Conservation (phyloP, 2,797 vertebrate genomes). For the Mormyrus hasselquistii region DNA sequence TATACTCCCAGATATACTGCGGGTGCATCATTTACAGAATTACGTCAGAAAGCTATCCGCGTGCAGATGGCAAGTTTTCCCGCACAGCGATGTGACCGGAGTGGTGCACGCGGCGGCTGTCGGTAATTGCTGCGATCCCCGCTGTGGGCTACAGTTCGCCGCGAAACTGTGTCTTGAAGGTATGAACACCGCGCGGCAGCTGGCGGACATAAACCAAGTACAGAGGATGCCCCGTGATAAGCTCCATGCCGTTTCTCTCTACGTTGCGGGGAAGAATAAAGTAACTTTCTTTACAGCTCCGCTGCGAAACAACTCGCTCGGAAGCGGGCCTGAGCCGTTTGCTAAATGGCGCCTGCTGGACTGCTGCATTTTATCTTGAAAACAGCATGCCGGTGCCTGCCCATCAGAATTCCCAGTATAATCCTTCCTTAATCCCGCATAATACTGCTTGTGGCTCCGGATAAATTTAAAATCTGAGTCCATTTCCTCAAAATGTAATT, state of each 20-base stretch:
- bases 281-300: not conserved
- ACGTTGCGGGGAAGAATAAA: not conserved
- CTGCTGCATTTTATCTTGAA: not conserved
- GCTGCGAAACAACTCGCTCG: not conserved
- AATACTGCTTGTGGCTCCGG: slow-evolving; percentile 32
- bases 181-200: not conserved
- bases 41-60: not conserved
- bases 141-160: not conserved
- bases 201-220: not conserved
- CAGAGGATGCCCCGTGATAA: not conserved
- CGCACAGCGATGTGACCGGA: not conserved
- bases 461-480: slow-evolving; percentile 19
- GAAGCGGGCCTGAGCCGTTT: not conserved
- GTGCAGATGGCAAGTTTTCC: not conserved
- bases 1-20: not conserved
- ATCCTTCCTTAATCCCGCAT: slow-evolving; percentile 38
- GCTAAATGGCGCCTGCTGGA: not conserved
- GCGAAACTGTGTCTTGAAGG: not conserved
- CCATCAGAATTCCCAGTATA: slow-evolving; percentile 32
- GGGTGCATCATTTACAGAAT: not conserved
- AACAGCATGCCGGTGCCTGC: slow-evolving; percentile 15
- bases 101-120: not conserved
- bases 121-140: not conserved
- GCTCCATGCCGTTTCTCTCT: not conserved
- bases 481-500: slow-evolving; percentile 29